Base-by-base conservation (phyloP, 1,140 invertebrate genomes). In the Heterodera carotae region DNA sequence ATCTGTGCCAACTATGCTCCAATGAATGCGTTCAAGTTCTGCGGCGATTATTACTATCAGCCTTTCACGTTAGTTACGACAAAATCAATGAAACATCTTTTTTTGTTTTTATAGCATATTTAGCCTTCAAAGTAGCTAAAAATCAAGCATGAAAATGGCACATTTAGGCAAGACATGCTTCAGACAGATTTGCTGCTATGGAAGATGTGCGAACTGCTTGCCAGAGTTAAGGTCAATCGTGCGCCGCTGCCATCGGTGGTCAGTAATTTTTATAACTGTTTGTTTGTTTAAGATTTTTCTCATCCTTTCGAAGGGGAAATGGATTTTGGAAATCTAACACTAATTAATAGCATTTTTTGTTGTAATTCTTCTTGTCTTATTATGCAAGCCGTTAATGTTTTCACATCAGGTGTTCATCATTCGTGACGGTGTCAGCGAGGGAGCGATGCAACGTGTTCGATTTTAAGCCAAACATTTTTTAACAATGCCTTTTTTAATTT, bases 351-450 rank as follows among this genome's bases (percentile, higher is more conserved):
- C 39, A 1, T 62, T 62, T 5, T 25, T 5, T 6, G n/a, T 31
- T 12, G 60, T 0, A 5, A 62, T 18, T 12, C 22, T 62, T 8
- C 29, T 62, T 12, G n/a, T n/a, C n/a, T n/a, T n/a, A n/a, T n/a
- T n/a, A n/a, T n/a, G n/a, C n/a, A n/a, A n/a, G n/a, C n/a, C n/a
- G n/a, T n/a, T n/a, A n/a, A n/a, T n/a, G n/a, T n/a, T n/a, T n/a
- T n/a, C n/a, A n/a, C n/a, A 8, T 62, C 60, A 66, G 27, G 39
- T 78, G 31, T 76, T 78, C 34, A 39, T 78, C 34, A 69, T 78
- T 29, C 75, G 77, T 31, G 77, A 78, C 70, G 77, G 77, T 18
- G n/a, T 78, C 53, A 77, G 72, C 53, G 77, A 78, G 34, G 77
- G 77, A 8, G 27, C 29, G 56, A 36, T 78, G 7, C 72, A 66